Conservation (phyloP, 1,140 invertebrate species). For the Drosophila suzukii region DNA sequence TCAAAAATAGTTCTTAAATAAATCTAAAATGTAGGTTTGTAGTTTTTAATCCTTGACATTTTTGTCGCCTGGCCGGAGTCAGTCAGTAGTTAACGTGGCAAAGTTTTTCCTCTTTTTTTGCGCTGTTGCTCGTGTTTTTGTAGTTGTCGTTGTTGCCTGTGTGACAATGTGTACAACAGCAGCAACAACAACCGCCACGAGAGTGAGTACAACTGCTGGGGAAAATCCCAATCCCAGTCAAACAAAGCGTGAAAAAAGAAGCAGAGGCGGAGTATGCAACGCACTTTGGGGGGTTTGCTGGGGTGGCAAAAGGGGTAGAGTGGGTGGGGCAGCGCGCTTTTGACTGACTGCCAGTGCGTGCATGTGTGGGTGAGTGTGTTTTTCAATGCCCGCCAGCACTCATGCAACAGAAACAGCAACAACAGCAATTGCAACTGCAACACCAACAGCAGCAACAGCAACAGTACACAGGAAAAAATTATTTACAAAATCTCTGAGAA, state of each 20-base stretch:
- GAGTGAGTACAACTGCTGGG: slow-evolving; percentile 55
- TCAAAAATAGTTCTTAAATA: too few species aligned
- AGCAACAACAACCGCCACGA: slow-evolving; percentile 37
- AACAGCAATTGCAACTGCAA: slow-evolving; percentile 5
- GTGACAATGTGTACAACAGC: slow-evolving; percentile 54
- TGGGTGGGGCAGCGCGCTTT: slow-evolving; percentile 41
- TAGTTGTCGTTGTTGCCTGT: slow-evolving; percentile 30
- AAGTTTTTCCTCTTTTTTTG: slow-evolving; percentile 37
- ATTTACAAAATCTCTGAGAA: background rate
- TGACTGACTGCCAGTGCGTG: slow-evolving; percentile 64
- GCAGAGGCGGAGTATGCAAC: slow-evolving; percentile 61
- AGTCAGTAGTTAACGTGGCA: slow-evolving; percentile 58
- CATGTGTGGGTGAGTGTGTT: slow-evolving; percentile 18
- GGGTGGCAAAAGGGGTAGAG: background rate
- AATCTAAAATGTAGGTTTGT: too few species aligned
- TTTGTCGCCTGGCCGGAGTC: slow-evolving; percentile 64
- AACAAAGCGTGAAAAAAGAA: slow-evolving; percentile 74
- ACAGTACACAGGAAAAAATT: slow-evolving; percentile 8
- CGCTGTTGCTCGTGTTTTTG: slow-evolving; percentile 37
- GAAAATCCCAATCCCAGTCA: slow-evolving; percentile 74
- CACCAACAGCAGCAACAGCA: slow-evolving; percentile 18
- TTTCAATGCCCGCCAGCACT: slow-evolving; percentile 78
- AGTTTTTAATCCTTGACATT: background rate
- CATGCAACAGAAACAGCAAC: slow-evolving; percentile 57
- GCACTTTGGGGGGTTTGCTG: slow-evolving; percentile 55